Conservation (phyloP, 2,113 vertebrate species). For the Zosterops borbonicus region DNA sequence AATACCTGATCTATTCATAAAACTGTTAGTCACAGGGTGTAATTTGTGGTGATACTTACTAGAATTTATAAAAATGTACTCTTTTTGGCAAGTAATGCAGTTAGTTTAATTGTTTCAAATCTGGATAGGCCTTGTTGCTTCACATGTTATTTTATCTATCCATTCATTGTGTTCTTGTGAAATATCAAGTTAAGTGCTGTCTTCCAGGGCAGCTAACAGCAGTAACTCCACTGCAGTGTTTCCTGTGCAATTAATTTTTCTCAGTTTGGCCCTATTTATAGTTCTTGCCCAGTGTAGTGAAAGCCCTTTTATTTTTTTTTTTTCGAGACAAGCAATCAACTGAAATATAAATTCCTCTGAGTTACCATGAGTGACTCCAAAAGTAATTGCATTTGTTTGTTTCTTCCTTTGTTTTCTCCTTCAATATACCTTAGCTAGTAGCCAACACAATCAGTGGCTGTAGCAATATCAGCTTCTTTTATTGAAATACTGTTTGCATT, state of each 20-base stretch:
- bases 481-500: not conserved
- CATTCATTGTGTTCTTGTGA: not conserved
- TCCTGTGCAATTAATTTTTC: not conserved
- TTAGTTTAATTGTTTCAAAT: not conserved
- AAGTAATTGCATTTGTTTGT: not conserved
- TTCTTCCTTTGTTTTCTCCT: not conserved
- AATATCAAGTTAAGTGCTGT: not conserved
- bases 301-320: not conserved
- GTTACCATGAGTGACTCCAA: not conserved
- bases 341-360: not conserved
- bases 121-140: not conserved
- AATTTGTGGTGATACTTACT: not conserved
- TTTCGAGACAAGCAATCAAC: not conserved
- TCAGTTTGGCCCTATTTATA: not conserved
- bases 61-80: not conserved
- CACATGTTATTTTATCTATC: not conserved
- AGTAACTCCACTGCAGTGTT: not conserved
- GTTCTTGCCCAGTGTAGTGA: not conserved
- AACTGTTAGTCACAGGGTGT: not conserved
- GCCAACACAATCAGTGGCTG: not conserved
- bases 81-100: not conserved
- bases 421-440: not conserved
- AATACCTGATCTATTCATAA: conserved; percentile 24
- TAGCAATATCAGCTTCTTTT: not conserved
- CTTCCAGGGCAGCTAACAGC: not conserved